Evolutionary conservation across 2,113 vertebrate genomes (phyloP), one percentile per base, ranked within the genome.

Genomic region (Lepisosteus oculatus): DNA sequence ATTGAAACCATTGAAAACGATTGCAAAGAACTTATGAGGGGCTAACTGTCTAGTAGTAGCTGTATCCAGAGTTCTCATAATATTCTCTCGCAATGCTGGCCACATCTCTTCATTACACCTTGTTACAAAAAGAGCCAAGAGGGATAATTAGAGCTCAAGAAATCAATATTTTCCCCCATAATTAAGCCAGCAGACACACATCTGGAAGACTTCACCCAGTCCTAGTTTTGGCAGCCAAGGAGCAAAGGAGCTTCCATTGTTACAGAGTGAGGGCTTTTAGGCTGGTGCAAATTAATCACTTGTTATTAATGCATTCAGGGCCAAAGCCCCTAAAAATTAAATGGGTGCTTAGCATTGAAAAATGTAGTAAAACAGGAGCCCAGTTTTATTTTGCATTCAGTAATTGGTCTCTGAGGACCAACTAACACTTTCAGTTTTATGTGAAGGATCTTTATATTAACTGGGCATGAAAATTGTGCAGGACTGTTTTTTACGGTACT

Each of bases 401-500:
- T 85, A 83, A 85, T 77, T 87, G 82, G 83, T 83, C 82, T 83
- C 80, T 54, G 59, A 56, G 74, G 83, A 74, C 76, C 77, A 47
- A 74, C 77, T 83, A 85, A 86, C 83, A 69, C 75, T 85, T 86
- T 82, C 79, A 79, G 61, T 71, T 85, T 84, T 81, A 78, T 70
- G 66, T 73, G 71, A 65, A 65, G 72, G 51, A 65, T 76, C 65
- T 41, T 67, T 73, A 71, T 71, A 84, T 74, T 71, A 78, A 81
- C 69, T 70, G 64, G 69, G 54, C 83, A 73, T 51, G 71, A 78
- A 56, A 72, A 69, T 71, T 65, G 55, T 8, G 3, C 55, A 45
- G 68, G 55, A 55, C 69, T 55, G 43, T 41, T 79, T 83, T 67
- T 51, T 51, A 51, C 47, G 9, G 47, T 6, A 51, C 47, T 51